phyloP scores from a whole-genome alignment of 2,888 invertebrate genomes.

The Coelinius sp. region DNA sequence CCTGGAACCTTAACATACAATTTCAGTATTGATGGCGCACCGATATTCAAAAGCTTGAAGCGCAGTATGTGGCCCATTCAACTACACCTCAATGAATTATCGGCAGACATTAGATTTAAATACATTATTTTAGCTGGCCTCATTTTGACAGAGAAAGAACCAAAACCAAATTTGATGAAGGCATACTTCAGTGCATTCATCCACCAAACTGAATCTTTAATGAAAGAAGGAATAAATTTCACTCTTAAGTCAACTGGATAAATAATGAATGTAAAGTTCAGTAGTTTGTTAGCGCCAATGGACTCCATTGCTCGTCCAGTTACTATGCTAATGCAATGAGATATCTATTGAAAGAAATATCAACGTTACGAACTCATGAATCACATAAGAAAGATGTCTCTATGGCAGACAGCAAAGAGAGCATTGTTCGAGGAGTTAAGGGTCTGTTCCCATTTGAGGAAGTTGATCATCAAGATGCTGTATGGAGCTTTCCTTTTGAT shows the following conservation, averaged over 20 bases:
- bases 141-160: slow-evolving; percentile 22
- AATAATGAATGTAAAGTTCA: slow-evolving; percentile 22
- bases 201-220: slow-evolving; percentile 14
- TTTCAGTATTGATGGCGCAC: slow-evolving; percentile 35
- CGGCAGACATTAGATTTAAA: slow-evolving; percentile 29
- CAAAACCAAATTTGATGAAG: slow-evolving; percentile 29
- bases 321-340: slow-evolving; percentile 32
- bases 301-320: slow-evolving; percentile 35
- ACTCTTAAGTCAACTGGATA: neutral
- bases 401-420: neutral
- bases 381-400: slow-evolving; percentile 24
- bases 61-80: slow-evolving; percentile 31
- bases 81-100: slow-evolving; percentile 21
- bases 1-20: neutral
- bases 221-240: neutral
- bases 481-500: slow-evolving; percentile 42
- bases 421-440: slow-evolving; percentile 35
- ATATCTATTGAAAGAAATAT: slow-evolving; percentile 32
- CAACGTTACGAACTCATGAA: slow-evolving; percentile 26
- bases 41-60: slow-evolving; percentile 25
- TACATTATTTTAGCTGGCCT: slow-evolving; percentile 26
- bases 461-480: slow-evolving; percentile 37
- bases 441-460: slow-evolving; percentile 31
- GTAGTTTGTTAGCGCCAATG: slow-evolving; percentile 8
- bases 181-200: slow-evolving; percentile 1